Conservation (phyloP, 1,140 invertebrate species). For the Dendroctonus ponderosae region DNA sequence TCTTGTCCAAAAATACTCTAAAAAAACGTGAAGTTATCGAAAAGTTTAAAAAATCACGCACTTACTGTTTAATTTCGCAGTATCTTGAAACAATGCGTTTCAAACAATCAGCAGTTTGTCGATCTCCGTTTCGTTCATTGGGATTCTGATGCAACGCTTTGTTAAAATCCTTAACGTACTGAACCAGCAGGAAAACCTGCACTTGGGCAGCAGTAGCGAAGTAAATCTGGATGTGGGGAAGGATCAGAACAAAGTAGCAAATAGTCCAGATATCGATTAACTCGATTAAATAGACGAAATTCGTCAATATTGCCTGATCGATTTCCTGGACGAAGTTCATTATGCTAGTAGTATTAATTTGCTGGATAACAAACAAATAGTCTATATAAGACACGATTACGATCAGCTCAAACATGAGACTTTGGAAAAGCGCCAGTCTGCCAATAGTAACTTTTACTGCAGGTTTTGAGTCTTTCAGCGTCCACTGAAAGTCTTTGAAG, state of each 20-base stretch:
- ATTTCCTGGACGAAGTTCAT: not conserved
- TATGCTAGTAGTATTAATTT: not conserved
- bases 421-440: not conserved
- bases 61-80: conserved; percentile 3
- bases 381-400: not conserved
- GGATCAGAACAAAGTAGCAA: not conserved
- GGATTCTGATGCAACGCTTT: not conserved
- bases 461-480: not conserved
- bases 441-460: not conserved
- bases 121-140: not conserved
- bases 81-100: not conserved
- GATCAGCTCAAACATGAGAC: not conserved
- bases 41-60: not conserved
- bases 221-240: not conserved
- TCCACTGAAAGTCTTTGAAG: not conserved
- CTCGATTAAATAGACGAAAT: not conserved
- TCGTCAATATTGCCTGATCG: not conserved
- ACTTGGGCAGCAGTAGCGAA: not conserved
- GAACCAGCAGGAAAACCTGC: not conserved
- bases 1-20: not conserved
- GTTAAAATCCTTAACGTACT: not conserved
- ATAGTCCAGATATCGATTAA: not conserved
- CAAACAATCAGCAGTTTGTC: not conserved
- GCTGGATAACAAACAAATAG: not conserved
- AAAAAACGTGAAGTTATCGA: not conserved